A percentile compares a stretch with the other conserved stretches of the same genome.
These are phyloP conservation scores for Cryptops parisi DNA, from an alignment of 2,888 invertebrate genomes.

Conservation along the genomic window DNA sequence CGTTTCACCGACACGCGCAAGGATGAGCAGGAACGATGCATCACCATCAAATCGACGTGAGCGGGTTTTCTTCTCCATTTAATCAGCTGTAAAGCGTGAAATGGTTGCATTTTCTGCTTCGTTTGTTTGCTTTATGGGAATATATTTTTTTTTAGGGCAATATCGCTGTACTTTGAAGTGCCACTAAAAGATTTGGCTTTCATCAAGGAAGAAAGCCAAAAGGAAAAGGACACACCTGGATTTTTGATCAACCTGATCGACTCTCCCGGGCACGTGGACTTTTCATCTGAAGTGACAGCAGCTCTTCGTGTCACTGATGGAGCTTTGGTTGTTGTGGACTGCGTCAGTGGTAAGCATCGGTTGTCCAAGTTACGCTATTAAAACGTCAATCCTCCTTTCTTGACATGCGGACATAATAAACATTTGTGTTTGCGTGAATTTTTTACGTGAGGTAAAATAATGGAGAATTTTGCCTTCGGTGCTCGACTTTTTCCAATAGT, in stretches of 20 bases:
- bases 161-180: conserved; percentile 98
- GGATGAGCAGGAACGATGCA: conserved; percentile 99
- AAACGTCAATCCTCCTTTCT: no score
- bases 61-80: no score
- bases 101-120: no score
- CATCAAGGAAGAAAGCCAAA: conserved; percentile 79
- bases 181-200: conserved; percentile 86
- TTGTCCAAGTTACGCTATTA: no score
- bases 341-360: conserved; percentile 92
- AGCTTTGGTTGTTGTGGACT: conserved; percentile 98
- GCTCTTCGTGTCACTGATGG: conserved; percentile 99
- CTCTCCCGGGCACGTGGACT: conserved; percentile 99
- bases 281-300: conserved; percentile 99
- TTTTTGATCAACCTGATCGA: conserved; percentile 99
- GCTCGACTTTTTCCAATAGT: no score
- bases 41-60: conserved; percentile 99
- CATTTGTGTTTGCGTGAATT: no score
- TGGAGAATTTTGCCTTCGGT: no score
- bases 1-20: conserved; percentile 99
- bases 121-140: no score
- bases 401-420: no score
- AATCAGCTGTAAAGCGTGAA: no score
- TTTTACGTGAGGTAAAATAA: no score
- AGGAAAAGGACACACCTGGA: conserved; percentile 78
- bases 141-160: conserved; percentile 64